phyloP scores from a whole-genome alignment of 2,797 vertebrate species.

The Tamandua tetradactyla region DNA sequence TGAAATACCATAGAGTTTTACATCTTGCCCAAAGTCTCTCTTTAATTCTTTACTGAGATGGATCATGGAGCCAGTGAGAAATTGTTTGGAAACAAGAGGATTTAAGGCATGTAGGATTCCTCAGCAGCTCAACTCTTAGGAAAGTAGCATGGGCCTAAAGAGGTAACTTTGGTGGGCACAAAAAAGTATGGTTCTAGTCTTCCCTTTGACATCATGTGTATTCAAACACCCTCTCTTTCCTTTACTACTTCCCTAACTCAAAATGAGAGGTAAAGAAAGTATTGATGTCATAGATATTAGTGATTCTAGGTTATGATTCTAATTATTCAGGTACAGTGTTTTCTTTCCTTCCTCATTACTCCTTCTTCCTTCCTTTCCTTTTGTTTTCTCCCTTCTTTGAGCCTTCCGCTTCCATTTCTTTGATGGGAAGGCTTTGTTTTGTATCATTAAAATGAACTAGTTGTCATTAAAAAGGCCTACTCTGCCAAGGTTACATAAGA shows the following conservation, averaged over 20 bases:
- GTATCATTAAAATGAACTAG: constrained; percentile 41
- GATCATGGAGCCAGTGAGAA: neutral
- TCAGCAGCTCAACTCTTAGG: neutral
- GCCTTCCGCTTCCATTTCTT: neutral
- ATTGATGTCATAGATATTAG: neutral
- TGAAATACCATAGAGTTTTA: neutral
- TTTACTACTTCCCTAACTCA: neutral
- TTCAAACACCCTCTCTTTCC: neutral
- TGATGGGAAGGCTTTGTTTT: neutral
- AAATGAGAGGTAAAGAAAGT: neutral
- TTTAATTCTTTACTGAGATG: constrained; percentile 28
- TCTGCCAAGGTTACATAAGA: constrained; percentile 44
- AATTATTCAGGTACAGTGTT: neutral
- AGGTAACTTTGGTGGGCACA: neutral
- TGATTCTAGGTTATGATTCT: neutral
- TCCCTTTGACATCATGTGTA: neutral
- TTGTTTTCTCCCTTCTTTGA: neutral
- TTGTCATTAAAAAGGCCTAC: constrained; percentile 49
- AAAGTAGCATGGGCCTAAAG: neutral
- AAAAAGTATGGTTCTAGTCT: neutral
- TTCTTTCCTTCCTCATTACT: neutral
- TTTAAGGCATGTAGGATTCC: neutral
- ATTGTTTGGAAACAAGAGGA: constrained; percentile 21
- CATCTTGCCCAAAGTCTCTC: neutral
- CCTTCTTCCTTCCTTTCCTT: neutral